phyloP scores from a whole-genome alignment of 2,113 vertebrate genomes.

The Ibidorhyncha struthersii region DNA sequence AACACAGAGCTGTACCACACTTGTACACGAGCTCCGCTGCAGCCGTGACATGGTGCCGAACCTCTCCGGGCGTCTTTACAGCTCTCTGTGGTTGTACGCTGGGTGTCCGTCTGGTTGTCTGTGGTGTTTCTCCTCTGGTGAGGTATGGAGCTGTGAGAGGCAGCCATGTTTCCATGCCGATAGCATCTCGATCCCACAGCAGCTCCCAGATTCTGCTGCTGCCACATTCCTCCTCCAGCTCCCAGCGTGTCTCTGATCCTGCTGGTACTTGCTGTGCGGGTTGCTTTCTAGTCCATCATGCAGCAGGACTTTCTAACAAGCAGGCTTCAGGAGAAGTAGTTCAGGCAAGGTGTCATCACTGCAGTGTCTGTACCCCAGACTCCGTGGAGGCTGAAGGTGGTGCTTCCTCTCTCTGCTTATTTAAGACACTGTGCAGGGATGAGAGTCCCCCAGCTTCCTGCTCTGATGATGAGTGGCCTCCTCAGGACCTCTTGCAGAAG shows the following conservation, averaged over 20 bases:
- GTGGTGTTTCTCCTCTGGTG: background rate
- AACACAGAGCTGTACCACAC: background rate
- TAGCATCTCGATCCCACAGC: background rate
- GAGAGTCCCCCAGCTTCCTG: background rate
- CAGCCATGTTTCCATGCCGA: background rate
- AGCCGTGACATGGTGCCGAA: background rate
- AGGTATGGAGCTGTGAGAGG: background rate
- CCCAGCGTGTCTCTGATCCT: background rate
- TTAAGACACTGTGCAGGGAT: background rate
- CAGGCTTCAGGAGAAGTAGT: background rate
- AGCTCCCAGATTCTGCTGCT: background rate
- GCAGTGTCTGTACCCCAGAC: accelerated
- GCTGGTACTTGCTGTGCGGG: background rate
- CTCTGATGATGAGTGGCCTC: background rate
- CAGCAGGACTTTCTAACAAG: background rate
- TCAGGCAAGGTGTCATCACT: accelerated
- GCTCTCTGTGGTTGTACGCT: accelerated
- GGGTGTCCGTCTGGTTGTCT: background rate
- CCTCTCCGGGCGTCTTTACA: background rate
- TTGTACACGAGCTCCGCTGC: accelerated
- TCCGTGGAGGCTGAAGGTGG: accelerated
- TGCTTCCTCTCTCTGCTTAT: background rate
- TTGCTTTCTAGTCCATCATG: accelerated
- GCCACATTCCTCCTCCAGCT: background rate
- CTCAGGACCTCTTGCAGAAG: background rate